Evolutionary conservation across 2,888 invertebrate species (phyloP).

Genomic region (Nomada fabriciana): DNA sequence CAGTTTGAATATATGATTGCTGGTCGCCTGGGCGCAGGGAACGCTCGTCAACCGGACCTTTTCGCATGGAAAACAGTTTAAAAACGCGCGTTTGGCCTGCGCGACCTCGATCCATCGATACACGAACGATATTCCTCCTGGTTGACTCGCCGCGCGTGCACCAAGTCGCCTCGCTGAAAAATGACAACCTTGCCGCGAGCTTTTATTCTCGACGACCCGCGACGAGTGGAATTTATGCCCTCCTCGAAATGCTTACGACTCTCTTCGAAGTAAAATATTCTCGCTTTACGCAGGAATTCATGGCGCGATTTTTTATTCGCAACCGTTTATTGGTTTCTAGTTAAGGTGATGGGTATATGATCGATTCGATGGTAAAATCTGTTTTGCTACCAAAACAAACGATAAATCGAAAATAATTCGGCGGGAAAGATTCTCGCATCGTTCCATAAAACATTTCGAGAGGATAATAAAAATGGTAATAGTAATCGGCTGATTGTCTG

Average conservation of each 20-base stretch:
- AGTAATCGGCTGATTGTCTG: too few relatives aligned
- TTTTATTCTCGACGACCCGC: slow-evolving; percentile 11
- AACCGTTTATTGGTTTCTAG: background rate
- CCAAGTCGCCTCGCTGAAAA: slow-evolving; percentile 27
- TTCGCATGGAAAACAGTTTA: slow-evolving; percentile 52
- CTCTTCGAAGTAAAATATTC: slow-evolving; percentile 20
- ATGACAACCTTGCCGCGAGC: slow-evolving; percentile 24
- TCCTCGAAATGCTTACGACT: slow-evolving; percentile 18
- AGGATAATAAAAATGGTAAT: too few relatives aligned
- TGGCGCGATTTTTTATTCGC: background rate
- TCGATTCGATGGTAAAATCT: background rate
- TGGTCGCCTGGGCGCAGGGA: slow-evolving; percentile 35
- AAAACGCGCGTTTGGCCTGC: slow-evolving; percentile 30
- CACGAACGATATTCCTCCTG: slow-evolving; percentile 24
- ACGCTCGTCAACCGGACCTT: slow-evolving; percentile 55
- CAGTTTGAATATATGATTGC: slow-evolving; percentile 54
- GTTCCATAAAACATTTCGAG: too few relatives aligned
- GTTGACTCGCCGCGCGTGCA: slow-evolving; percentile 25
- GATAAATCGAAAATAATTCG: background rate
- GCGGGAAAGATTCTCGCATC: too few relatives aligned
- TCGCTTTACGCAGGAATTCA: slow-evolving; percentile 14
- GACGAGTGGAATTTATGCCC: slow-evolving; percentile 36
- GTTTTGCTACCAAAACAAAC: background rate
- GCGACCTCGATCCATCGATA: slow-evolving; percentile 27
- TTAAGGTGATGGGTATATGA: background rate